phyloP scores from a whole-genome alignment of 2,888 invertebrate species.

The Lepidocyrtinus sp. region DNA sequence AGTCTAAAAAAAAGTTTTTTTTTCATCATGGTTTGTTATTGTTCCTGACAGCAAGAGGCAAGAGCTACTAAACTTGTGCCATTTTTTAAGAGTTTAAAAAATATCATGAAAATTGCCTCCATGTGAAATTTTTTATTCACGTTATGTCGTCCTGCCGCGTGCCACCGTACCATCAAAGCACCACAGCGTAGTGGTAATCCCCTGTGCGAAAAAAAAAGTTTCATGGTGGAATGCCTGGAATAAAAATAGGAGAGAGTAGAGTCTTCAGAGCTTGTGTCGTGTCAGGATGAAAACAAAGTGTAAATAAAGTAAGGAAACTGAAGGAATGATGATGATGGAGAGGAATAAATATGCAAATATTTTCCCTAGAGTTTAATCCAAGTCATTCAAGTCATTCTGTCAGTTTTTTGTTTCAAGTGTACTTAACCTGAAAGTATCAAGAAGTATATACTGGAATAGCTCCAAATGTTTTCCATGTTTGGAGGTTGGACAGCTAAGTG shows the following conservation, averaged over 20 bases:
- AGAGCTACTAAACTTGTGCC: background rate
- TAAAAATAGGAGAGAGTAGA: no score
- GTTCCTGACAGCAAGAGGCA: background rate
- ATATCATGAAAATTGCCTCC: slow-evolving; percentile 5
- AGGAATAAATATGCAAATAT: background rate
- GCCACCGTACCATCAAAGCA: background rate
- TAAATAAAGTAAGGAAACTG: background rate
- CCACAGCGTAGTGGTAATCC: background rate
- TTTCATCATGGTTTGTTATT: slow-evolving; percentile 9
- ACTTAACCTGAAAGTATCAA: background rate
- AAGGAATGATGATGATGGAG: background rate
- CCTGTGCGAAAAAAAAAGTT: background rate
- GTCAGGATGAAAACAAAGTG: background rate
- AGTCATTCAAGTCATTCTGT: background rate
- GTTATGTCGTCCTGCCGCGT: background rate
- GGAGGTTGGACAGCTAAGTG: background rate
- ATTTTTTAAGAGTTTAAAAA: background rate
- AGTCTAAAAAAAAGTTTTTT: background rate
- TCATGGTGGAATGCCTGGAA: background rate
- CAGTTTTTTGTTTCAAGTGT: background rate
- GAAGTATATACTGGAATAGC: background rate
- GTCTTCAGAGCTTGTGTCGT: no score
- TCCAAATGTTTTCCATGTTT: background rate
- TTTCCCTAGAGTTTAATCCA: background rate
- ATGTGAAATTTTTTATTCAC: background rate